phyloP scores from a whole-genome alignment of 2,888 invertebrate genomes.

The Heliconius erato region DNA sequence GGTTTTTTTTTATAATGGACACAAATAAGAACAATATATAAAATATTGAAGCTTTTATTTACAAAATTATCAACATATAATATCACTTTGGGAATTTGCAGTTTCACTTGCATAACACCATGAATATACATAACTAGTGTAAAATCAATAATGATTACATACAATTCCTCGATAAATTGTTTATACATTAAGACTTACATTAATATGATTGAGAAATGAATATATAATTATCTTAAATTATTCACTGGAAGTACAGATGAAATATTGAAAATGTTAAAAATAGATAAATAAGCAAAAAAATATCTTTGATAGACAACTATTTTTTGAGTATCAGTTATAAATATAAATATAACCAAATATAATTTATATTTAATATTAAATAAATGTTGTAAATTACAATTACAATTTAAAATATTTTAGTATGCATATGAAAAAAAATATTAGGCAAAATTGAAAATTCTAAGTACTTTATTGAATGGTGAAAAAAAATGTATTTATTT shows the following conservation, averaged over 20 bases:
- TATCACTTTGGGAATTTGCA: slow-evolving; percentile 86
- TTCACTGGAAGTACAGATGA: slow-evolving; percentile 49
- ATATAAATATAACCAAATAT: background rate
- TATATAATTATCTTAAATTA: slow-evolving; percentile 32
- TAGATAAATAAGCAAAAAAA: background rate
- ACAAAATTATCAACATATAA: slow-evolving; percentile 85
- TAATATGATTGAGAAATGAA: slow-evolving; percentile 48
- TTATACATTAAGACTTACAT: slow-evolving; percentile 51
- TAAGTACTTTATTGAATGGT: background rate
- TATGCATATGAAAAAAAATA: background rate
- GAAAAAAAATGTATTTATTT: background rate
- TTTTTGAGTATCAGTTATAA: background rate
- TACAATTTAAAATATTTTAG: background rate
- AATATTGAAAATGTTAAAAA: background rate
- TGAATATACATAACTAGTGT: slow-evolving; percentile 79
- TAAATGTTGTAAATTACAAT: background rate
- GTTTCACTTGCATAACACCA: slow-evolving; percentile 83
- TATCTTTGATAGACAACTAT: slow-evolving; percentile 16
- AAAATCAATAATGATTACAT: slow-evolving; percentile 80
- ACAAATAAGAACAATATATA: slow-evolving; percentile 62
- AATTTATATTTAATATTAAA: background rate
- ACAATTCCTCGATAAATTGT: slow-evolving; percentile 74
- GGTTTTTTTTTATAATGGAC: background rate
- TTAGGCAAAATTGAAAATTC: background rate
- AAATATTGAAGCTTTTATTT: slow-evolving; percentile 86